These are phyloP conservation scores for Lagorchestes hirsutus DNA, from an alignment of 2,797 vertebrate species.

Conservation along the genomic window DNA sequence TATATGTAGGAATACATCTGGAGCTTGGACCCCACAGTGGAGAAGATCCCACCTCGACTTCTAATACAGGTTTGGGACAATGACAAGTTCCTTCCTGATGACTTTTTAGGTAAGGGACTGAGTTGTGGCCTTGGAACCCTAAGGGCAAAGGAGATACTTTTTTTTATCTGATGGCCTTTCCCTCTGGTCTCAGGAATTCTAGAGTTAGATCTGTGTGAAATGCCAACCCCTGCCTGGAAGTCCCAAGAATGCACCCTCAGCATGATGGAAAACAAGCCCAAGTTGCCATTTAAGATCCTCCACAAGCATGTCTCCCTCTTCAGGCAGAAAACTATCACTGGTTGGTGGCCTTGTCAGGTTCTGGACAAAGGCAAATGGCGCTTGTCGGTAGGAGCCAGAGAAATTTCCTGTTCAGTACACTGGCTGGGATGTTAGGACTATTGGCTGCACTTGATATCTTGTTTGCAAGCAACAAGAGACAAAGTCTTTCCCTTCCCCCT, in stretches of 20 bases:
- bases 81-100: conserved; percentile 82
- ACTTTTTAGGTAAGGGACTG: conserved; percentile 85
- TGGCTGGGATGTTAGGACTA: not conserved
- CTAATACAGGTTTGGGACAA: conserved; percentile 89
- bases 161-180: not conserved
- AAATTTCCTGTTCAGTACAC: not conserved
- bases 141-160: not conserved
- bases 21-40: conserved; percentile 80
- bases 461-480: not conserved
- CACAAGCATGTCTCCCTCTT: conserved; percentile 79
- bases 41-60: conserved; percentile 85
- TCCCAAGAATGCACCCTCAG: conserved; percentile 69
- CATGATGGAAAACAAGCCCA: not conserved
- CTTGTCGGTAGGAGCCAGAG: conserved; percentile 78
- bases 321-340: conserved; percentile 68
- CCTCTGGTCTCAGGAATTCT: conserved; percentile 75
- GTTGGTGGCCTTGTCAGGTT: conserved; percentile 87
- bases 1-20: conserved; percentile 77
- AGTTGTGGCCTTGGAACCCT: not conserved
- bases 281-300: not conserved
- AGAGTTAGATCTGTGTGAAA: conserved; percentile 81
- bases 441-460: not conserved
- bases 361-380: conserved; percentile 69
- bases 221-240: conserved; percentile 67
- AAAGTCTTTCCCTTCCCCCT: not conserved